Percentiles rank a stretch among this genome's conserved stretches.
These are phyloP conservation scores for Formica aserva DNA, from an alignment of 2,888 invertebrate species.

Conservation along the genomic window DNA sequence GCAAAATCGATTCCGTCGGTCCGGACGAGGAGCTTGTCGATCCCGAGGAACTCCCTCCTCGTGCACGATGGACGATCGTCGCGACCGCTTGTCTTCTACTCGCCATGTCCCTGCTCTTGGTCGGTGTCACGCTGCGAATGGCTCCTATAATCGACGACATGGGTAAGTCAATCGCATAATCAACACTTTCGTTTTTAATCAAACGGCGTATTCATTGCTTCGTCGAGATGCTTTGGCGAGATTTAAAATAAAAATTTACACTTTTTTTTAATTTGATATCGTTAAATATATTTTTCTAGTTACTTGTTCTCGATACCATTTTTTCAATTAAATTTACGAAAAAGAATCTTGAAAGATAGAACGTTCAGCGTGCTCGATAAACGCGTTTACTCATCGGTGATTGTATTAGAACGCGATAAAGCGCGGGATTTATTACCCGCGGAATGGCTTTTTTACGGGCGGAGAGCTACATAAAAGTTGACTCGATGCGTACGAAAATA, in stretches of 20 bases:
- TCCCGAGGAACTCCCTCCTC: conserved; percentile 93
- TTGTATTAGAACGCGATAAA: conserved; percentile 41
- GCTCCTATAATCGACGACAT: conserved; percentile 98
- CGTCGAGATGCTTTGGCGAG: not conserved
- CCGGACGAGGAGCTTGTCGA: conserved; percentile 88
- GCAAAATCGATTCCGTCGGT: conserved; percentile 78
- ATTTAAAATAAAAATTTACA: not conserved
- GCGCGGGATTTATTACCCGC: conserved; percentile 19
- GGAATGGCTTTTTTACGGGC: not conserved
- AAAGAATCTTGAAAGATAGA: not conserved
- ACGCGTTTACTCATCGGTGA: not conserved
- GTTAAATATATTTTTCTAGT: not conserved
- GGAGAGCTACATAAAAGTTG: not conserved
- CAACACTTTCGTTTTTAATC: not conserved
- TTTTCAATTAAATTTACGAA: not conserved
- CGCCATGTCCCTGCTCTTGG: conserved; percentile 95
- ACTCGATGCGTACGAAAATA: conserved; percentile 32
- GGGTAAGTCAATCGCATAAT: conserved; percentile 89
- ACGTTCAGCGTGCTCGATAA: not conserved
- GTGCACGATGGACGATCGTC: conserved; percentile 96
- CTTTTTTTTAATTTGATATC: not conserved
- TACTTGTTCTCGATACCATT: not conserved
- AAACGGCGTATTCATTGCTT: not conserved
- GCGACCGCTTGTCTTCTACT: conserved; percentile 95
- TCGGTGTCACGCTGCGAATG: conserved; percentile 96